Evolutionary conservation across 2,888 invertebrate species (phyloP), one percentile per base, ranked within the genome.

Genomic region (Microplitis manilae): DNA sequence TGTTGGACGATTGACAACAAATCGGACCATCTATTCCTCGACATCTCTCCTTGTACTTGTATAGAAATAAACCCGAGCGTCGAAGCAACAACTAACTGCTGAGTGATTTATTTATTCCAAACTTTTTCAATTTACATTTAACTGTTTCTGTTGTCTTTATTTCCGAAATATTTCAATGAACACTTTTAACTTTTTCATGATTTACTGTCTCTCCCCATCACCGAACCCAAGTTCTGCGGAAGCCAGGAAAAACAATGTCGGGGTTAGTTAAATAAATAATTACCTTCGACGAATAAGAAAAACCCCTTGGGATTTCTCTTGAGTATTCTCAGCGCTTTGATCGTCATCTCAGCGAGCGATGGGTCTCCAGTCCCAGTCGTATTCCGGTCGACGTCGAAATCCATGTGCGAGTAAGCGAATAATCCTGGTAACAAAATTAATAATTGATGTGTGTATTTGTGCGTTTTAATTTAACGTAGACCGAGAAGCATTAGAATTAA

Each of bases 371-470:
- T 90, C n/a, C 93, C 92, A 30, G 92, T 92, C 60, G 93, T 92
- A 83, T 94, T 94, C 40, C 95, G 91, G 87, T 95, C 95, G 39
- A 94, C 94, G 83, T 95, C 94, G 86, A 95, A 95, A 85, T 94
- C 94, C 94, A 95, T 94, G 88, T 95, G 95, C 20, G 95, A 95
- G 86, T 95, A 94, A 81, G 94, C 93, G 87, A 95, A 95, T 81
- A 95, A 89, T 84, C 95, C 95, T 95, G 89, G 1, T 79, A 84
- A 73, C n/a, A 69, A 75, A 69, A 8, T 41, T 6, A 39, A 5
- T 1, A 61, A 40, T 62, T 62, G 62, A 20, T 8, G 15, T 40
- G n/a, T 68, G n/a, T 68, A 67, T 73, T 59, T 67, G 61, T 50
- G 20, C 38, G 38, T 71, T 8, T 62, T 17, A 73, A 50, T 30